Evolutionary conservation across 2,888 invertebrate species (phyloP).

Genomic region (Drosophila infuscata): DNA sequence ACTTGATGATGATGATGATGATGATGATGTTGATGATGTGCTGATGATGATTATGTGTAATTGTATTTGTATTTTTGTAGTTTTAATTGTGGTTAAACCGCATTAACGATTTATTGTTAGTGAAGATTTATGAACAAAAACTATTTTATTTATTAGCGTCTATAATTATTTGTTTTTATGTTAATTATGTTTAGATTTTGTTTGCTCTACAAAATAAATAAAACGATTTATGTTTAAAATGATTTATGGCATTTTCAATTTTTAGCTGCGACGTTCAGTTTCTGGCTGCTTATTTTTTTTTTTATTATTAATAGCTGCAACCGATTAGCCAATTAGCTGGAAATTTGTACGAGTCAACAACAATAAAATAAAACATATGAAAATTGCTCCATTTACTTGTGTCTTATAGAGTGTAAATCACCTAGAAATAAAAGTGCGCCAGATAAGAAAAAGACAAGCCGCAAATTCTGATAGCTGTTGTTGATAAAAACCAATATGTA

Average conservation of each 20-base stretch:
- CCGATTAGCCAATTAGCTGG: conserved; percentile 5
- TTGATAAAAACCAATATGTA: conserved; percentile 64
- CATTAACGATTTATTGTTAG: conserved; percentile 40
- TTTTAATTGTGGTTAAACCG: conserved; percentile 14
- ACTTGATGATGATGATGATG: neutral
- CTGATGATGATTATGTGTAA: neutral
- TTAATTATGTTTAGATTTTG: conserved; percentile 62
- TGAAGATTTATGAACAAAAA: conserved; percentile 63
- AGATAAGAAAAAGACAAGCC: conserved; percentile 44
- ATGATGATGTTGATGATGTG: neutral
- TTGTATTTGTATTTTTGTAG: neutral
- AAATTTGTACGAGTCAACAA: conserved; percentile 5
- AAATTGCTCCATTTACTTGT: conserved; percentile 2
- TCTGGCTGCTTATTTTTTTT: too few relatives aligned
- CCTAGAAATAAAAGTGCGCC: conserved; percentile 17
- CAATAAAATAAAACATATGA: conserved; percentile 9
- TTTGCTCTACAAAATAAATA: conserved; percentile 48
- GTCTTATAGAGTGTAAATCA: conserved; percentile 12
- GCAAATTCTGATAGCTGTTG: conserved; percentile 35
- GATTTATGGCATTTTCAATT: conserved; percentile 46
- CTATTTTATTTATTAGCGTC: conserved; percentile 52
- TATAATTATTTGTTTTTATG: conserved; percentile 58
- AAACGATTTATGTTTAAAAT: conserved; percentile 42
- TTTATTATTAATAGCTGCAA: neutral
- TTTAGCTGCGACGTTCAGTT: neutral